Conservation (phyloP, 2,888 invertebrate genomes). For the Tinea trinotella region DNA sequence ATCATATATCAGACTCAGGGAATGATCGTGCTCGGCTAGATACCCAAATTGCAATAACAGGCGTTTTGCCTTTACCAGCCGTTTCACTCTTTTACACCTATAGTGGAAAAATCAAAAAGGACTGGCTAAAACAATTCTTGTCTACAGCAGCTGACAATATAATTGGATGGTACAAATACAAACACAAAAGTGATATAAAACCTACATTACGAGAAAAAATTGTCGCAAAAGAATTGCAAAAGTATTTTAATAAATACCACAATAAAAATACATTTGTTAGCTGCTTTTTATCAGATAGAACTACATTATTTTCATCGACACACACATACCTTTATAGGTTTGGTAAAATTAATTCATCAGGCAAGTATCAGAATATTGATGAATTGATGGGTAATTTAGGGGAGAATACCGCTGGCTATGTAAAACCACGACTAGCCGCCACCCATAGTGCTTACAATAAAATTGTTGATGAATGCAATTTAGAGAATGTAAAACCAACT, state of each 20-base stretch:
- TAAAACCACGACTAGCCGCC: slow-evolving; percentile 43
- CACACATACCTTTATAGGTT: slow-evolving; percentile 76
- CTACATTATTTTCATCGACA: slow-evolving; percentile 66
- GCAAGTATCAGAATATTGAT: slow-evolving; percentile 66
- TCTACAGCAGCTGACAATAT: slow-evolving; percentile 68
- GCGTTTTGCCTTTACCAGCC: slow-evolving; percentile 72
- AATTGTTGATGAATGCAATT: slow-evolving; percentile 54
- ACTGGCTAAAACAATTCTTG: slow-evolving; percentile 65
- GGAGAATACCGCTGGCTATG: slow-evolving; percentile 62
- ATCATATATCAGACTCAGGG: slow-evolving; percentile 78
- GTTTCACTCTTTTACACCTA: slow-evolving; percentile 71
- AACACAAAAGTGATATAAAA: slow-evolving; percentile 63
- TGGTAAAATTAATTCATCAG: slow-evolving; percentile 69
- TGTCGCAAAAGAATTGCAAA: slow-evolving; percentile 74
- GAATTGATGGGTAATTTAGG: slow-evolving; percentile 69
- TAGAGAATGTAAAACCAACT: slow-evolving; percentile 45
- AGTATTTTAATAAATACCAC: slow-evolving; percentile 66
- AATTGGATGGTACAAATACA: slow-evolving; percentile 79
- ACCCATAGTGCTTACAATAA: slow-evolving; percentile 54
- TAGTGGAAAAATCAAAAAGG: slow-evolving; percentile 70
- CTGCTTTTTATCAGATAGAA: slow-evolving; percentile 72
- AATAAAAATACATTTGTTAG: slow-evolving; percentile 74
- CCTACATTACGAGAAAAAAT: slow-evolving; percentile 76
- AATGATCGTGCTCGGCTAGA: slow-evolving; percentile 74
- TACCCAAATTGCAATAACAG: slow-evolving; percentile 74